Base-by-base conservation (phyloP, 2,797 vertebrate species). In the Coracias cyanogaster region DNA sequence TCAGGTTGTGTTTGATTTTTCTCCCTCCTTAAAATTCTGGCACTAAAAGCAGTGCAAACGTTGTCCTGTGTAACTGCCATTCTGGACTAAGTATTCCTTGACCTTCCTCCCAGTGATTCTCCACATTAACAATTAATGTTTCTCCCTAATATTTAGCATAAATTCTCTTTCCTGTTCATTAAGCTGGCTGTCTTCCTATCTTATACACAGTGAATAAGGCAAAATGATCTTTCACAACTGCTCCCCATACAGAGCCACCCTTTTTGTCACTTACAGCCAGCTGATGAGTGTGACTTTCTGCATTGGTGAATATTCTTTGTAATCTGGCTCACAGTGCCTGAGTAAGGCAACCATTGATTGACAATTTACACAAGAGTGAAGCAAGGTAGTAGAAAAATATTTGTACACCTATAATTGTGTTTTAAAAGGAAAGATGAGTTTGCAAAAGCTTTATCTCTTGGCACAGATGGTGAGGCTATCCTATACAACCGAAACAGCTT, bases 241-340 rank as follows among this genome's bases (percentile, higher is more conserved):
- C 2, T 86, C 14, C 5, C 16, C 25, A 21, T 35, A 48, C 10
- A 52, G 5, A 78, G 3, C 1, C 5, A 3, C 10, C 18, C 1
- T 51, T 81, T 85, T 70, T 51, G 9, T 39, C 31, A 57, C 33
- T 49, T 87, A 11, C 12, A 64, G 17, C 7, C 29, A 61, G 28
- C 61, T 41, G 22, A 9, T 62, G 22, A 79, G 45, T 64, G 20
- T 64, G 52, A 43, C 29, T 85, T 74, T 70, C 66, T 79, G 25
- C 9, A 26, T 11, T 48, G 21, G 6, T 76, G 54, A 58, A 41
- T 49, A 33, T 46, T 67, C 28, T 55, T 66, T 52, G 19, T 79
- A 78, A 39, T 57, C 41, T 46, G 18, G 37, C 7, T 65, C 37
- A n/a, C 6, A 39, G 37, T 35, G 33, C 28, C 19, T 9, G 11